A percentile compares a stretch with the other conserved stretches of the same genome.
phyloP scores from a whole-genome alignment of 2,113 vertebrate genomes.

The Hippocampus barbouri region DNA sequence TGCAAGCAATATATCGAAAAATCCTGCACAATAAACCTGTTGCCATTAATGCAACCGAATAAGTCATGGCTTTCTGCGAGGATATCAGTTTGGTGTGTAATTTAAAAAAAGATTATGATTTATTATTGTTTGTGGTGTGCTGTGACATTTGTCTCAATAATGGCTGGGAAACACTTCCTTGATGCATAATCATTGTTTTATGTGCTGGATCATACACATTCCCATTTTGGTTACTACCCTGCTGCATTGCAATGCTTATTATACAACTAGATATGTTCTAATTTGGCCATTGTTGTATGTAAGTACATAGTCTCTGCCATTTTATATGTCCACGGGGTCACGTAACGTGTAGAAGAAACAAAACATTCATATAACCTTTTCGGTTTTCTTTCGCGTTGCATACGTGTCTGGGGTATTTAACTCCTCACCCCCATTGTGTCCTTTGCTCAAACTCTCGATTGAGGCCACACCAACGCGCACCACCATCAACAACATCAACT shows the following conservation, averaged over 20 bases:
- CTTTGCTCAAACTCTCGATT: neutral
- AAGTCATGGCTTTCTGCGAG: too few relatives aligned
- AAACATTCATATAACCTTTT: conserved; percentile 3
- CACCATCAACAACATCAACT: neutral
- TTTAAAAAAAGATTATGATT: neutral
- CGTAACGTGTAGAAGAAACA: neutral
- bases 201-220: neutral
- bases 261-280: neutral
- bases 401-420: neutral
- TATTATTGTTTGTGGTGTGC: neutral
- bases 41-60: too few relatives aligned
- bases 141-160: neutral
- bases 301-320: neutral
- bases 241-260: neutral
- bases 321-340: neutral
- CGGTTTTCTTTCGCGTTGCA: neutral
- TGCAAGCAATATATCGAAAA: too few relatives aligned
- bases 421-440: neutral
- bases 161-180: neutral
- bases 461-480: neutral
- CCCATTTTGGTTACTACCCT: neutral
- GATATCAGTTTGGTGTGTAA: neutral
- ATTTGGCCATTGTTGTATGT: neutral
- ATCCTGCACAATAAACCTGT: too few relatives aligned
- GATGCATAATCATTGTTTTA: neutral